phyloP scores from a whole-genome alignment of 1,140 invertebrate genomes.

The Calliphora vicina region DNA sequence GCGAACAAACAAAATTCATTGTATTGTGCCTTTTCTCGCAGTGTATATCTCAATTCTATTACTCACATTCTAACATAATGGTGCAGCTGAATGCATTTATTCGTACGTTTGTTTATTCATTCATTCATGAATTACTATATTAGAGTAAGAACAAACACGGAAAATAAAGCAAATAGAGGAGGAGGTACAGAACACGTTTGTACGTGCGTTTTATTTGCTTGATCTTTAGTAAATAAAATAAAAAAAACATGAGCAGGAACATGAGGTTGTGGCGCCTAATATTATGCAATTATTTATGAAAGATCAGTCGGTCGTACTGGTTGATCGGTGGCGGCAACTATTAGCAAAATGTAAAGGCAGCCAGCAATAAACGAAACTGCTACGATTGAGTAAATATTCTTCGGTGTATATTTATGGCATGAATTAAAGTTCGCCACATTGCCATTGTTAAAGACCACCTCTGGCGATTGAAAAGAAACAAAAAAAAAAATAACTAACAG shows the following conservation, averaged over 20 bases:
- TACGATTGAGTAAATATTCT: not conserved
- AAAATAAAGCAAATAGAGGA: not conserved
- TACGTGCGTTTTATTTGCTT: slow-evolving; percentile 33
- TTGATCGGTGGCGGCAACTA: not conserved
- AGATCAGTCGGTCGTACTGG: not conserved
- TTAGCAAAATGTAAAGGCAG: not conserved
- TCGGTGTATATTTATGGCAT: not conserved
- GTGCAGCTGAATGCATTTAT: not conserved
- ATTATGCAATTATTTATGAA: slow-evolving; percentile 31
- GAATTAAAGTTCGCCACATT: not conserved
- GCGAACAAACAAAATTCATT: not conserved
- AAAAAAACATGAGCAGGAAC: too few relatives aligned
- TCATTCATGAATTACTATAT: slow-evolving; percentile 28
- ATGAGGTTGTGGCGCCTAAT: slow-evolving; percentile 18
- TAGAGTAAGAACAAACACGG: not conserved
- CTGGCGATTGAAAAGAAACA: not conserved
- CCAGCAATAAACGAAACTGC: not conserved
- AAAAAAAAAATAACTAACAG: too few relatives aligned
- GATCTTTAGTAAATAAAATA: slow-evolving; percentile 19
- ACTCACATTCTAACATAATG: not conserved
- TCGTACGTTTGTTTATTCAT: not conserved
- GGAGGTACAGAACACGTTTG: slow-evolving; percentile 28
- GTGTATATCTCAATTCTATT: not conserved
- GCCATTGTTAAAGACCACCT: slow-evolving; percentile 3
- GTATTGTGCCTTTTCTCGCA: not conserved